Evolutionary conservation across 2,113 vertebrate species (phyloP), one percentile per base, ranked within the genome.

Genomic region (Cisticola juncidis): DNA sequence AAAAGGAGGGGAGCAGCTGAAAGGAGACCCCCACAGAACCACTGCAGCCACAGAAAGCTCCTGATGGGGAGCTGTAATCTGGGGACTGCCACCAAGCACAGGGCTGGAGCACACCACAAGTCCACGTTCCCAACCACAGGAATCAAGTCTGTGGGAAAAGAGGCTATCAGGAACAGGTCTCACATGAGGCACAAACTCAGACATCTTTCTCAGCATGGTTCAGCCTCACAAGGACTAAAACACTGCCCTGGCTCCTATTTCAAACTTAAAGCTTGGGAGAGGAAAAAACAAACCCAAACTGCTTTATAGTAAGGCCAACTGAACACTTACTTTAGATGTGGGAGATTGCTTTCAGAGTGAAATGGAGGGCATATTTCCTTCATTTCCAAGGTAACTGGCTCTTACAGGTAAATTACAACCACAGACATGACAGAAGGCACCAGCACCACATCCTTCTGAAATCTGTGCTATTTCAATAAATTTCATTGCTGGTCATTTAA

Each of bases 51-150:
- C 3, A 22, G 53, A 65, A 65, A 80, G 35, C 40, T 35, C 5
- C 3, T 0, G 1, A 31, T 0, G 4, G n/a, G 19, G 21, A 57
- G 33, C 40, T 64, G 62, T 23, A 23, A 18, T 48, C 12, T n/a
- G 28, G 33, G 36, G 6, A 33, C 25, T 24, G 14, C 19, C 38
- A 15, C 5, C 9, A 1, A 16, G 36, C 58, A 84, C 54, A 42
- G 19, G 36, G 22, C 22, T 65, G 69, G 45, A 81, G 40, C 24
- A 44, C 4, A 18, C 0, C 71, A 40, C 33, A 12, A 0, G 0
- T 60, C 15, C 68, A 6, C 0, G 2, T 42, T 86, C 29, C 48
- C 35, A 68, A 13, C 4, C 22, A 47, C 4, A 35, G 44, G 54
- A 70, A 68, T 28, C 12, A 26, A 13, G 4, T 3, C 12, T 11